phyloP scores from a whole-genome alignment of 2,888 invertebrate species.

The Shargacucullia verbasci region DNA sequence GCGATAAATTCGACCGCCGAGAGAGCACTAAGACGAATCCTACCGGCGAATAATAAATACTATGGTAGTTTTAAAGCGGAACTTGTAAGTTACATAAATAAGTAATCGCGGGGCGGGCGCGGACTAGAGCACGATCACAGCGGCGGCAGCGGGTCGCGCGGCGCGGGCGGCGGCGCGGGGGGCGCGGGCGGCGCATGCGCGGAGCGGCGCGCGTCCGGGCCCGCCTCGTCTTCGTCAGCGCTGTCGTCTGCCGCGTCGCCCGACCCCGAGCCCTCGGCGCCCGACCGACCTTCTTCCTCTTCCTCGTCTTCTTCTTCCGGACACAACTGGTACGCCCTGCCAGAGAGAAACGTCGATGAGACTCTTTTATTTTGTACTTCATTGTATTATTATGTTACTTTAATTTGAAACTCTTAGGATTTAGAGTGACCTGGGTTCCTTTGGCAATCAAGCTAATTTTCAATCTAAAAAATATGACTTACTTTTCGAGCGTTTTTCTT shows the following conservation, averaged over 20 bases:
- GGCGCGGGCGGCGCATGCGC: slow-evolving; percentile 42
- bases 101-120: slow-evolving; percentile 41
- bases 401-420: too few species aligned
- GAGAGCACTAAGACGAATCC: slow-evolving; percentile 71
- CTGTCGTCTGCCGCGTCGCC: slow-evolving; percentile 71
- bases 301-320: slow-evolving; percentile 87
- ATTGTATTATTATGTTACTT: too few species aligned
- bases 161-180: slow-evolving; percentile 30
- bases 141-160: slow-evolving; percentile 57
- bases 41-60: slow-evolving; percentile 82
- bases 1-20: slow-evolving; percentile 35
- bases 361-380: too few species aligned
- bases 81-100: slow-evolving; percentile 77
- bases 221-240: slow-evolving; percentile 65
- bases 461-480: slow-evolving; percentile 45
- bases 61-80: slow-evolving; percentile 84
- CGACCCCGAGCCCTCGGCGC: slow-evolving; percentile 68
- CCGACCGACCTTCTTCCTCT: slow-evolving; percentile 78
- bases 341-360: not conserved
- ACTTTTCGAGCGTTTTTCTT: slow-evolving; percentile 93
- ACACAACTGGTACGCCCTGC: slow-evolving; percentile 84
- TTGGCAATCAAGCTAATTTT: too few species aligned
- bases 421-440: too few species aligned
- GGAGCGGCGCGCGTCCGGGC: slow-evolving; percentile 39
- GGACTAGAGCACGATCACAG: slow-evolving; percentile 65